Evolutionary conservation across 2,113 vertebrate species (phyloP).

Genomic region (Rattus rattus): DNA sequence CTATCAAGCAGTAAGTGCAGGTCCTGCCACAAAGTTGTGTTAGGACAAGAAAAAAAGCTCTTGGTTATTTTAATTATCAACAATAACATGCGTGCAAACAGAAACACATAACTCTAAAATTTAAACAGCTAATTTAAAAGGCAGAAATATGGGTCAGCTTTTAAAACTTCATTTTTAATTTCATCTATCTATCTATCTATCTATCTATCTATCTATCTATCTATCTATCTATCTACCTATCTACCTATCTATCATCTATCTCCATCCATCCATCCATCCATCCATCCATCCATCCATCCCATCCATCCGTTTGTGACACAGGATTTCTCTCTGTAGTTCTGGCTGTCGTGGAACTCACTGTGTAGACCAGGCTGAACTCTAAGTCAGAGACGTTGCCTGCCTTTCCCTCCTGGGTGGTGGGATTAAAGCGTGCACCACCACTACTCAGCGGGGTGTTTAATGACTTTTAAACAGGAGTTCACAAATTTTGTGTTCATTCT

Average conservation of each 20-base stretch:
- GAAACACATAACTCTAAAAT: neutral
- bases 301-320: neutral
- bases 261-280: too few species aligned
- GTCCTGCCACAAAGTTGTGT: neutral
- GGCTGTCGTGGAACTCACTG: neutral
- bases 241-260: too few species aligned
- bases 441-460: accelerated
- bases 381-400: neutral
- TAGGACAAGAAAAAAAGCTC: conserved; percentile 15
- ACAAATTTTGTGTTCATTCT: neutral
- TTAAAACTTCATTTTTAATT: neutral
- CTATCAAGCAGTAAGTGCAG: neutral
- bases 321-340: neutral
- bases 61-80: conserved; percentile 29
- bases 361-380: neutral
- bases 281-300: neutral
- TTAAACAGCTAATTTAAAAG: conserved; percentile 15
- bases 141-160: neutral
- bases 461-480: conserved; percentile 39
- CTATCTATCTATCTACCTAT: too few species aligned
- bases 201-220: too few species aligned
- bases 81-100: neutral
- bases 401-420: neutral
- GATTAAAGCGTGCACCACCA: neutral
- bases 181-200: too few species aligned